Evolutionary conservation across 1,140 invertebrate genomes (phyloP).

Genomic region (Magallana angulata): DNA sequence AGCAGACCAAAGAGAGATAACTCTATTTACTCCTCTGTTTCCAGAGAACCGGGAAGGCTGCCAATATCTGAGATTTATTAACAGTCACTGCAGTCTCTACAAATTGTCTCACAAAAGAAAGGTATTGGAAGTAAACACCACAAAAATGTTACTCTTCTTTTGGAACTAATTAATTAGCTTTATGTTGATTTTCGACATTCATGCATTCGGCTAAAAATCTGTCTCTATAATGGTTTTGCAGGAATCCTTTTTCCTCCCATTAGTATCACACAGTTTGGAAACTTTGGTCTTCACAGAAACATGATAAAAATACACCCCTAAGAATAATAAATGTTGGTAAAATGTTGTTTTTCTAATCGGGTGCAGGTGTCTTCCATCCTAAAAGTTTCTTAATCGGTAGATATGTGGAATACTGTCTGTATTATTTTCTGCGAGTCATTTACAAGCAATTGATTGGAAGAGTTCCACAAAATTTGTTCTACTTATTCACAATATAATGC

Average conservation of each 20-base stretch:
- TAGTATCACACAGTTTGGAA: background rate
- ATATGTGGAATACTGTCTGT: background rate
- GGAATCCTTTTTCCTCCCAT: background rate
- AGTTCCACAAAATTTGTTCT: background rate
- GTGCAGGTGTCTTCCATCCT: background rate
- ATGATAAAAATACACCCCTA: no score
- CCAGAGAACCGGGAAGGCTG: no score
- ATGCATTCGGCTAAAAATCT: background rate
- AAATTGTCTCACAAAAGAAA: no score
- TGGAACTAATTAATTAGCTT: background rate
- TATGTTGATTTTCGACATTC: background rate
- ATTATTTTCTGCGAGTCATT: background rate
- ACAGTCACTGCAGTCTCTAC: no score
- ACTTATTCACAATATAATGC: conserved; percentile 17
- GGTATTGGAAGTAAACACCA: no score
- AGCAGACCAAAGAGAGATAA: no score
- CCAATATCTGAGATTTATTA: no score
- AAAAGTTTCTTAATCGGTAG: conserved; percentile 4
- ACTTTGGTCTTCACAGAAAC: background rate
- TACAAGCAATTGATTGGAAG: background rate
- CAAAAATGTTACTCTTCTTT: background rate
- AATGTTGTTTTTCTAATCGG: conserved; percentile 2
- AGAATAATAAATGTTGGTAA: no score
- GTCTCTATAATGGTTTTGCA: background rate
- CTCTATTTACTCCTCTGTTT: no score